phyloP scores from a whole-genome alignment of 2,797 vertebrate species.

The Rhinella marina region DNA sequence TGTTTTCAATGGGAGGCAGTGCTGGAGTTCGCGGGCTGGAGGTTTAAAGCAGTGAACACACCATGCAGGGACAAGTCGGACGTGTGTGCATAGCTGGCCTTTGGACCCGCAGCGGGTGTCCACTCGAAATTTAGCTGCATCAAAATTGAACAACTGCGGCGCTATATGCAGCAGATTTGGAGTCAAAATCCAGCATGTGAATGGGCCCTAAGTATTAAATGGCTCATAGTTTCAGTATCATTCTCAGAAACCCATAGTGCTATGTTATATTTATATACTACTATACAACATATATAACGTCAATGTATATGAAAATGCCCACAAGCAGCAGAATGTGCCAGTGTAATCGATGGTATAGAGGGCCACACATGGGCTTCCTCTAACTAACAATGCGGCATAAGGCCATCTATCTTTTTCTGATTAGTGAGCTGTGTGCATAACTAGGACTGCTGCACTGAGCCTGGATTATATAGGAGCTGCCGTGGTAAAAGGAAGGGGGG shows the following conservation, averaged over 20 bases:
- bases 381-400: constrained; percentile 55
- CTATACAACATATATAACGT: constrained; percentile 16
- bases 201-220: too few species aligned
- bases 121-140: too few species aligned
- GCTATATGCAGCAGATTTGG: too few species aligned
- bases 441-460: constrained; percentile 1
- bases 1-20: too few species aligned
- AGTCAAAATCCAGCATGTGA: too few species aligned
- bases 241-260: neutral
- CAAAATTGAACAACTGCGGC: too few species aligned
- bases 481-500: neutral
- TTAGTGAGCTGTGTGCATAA: constrained; percentile 30
- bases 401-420: constrained; percentile 51
- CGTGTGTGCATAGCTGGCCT: too few species aligned
- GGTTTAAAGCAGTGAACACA: too few species aligned
- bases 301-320: constrained; percentile 8
- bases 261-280: neutral
- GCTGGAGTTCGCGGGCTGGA: too few species aligned
- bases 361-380: constrained; percentile 42
- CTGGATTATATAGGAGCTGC: constrained; percentile 9
- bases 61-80: too few species aligned
- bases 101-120: too few species aligned
- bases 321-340: neutral
- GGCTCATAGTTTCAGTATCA: neutral
- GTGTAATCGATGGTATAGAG: constrained; percentile 48